These are phyloP conservation scores for Molanna angustata DNA, from an alignment of 2,888 invertebrate genomes.

Conservation along the genomic window DNA sequence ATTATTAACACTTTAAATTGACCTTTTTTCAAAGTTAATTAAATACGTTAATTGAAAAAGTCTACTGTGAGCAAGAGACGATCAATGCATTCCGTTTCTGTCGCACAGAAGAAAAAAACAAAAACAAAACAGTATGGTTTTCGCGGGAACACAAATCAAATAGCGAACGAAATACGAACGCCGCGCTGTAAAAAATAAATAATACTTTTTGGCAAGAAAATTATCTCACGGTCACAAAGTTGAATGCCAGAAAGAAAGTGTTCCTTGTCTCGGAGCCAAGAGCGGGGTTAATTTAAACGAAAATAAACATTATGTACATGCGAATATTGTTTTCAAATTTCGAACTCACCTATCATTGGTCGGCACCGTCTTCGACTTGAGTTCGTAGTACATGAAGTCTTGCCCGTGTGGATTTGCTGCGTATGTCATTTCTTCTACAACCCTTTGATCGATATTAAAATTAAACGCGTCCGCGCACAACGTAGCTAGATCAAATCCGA, in stretches of 20 bases:
- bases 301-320: slow-evolving; percentile 13
- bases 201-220: slow-evolving; percentile 13
- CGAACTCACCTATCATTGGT: slow-evolving; percentile 29
- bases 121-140: neutral
- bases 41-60: no score
- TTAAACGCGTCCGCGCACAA: slow-evolving; percentile 55
- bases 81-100: no score
- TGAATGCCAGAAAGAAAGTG: slow-evolving; percentile 20
- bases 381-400: slow-evolving; percentile 62
- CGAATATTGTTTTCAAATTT: slow-evolving; percentile 10
- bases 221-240: slow-evolving; percentile 13
- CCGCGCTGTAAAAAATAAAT: slow-evolving; percentile 1
- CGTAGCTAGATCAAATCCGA: slow-evolving; percentile 62
- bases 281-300: slow-evolving; percentile 16
- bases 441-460: slow-evolving; percentile 41
- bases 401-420: slow-evolving; percentile 41
- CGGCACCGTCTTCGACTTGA: slow-evolving; percentile 51
- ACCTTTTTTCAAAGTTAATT: no score
- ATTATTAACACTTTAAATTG: no score
- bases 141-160: slow-evolving; percentile 2
- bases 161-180: neutral
- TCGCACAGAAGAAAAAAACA: no score
- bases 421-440: slow-evolving; percentile 54
- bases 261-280: slow-evolving; percentile 26
- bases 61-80: no score